phyloP scores from a whole-genome alignment of 2,888 invertebrate species.

The Conus canariensis region DNA sequence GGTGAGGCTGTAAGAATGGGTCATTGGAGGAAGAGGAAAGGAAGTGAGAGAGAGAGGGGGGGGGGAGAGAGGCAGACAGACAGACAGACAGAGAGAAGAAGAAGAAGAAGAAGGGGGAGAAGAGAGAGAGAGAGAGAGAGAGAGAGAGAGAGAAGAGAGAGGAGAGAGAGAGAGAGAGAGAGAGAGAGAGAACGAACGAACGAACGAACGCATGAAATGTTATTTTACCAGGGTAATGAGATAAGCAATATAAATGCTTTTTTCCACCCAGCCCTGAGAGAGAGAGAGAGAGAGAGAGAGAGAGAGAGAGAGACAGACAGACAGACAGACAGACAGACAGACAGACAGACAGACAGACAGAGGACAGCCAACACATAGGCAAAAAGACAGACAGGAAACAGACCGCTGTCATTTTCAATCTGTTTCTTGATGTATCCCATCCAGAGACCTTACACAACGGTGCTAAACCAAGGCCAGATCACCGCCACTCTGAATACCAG shows the following conservation, averaged over 20 bases:
- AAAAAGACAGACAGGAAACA: not conserved
- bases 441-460: not conserved
- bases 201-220: too few relatives aligned
- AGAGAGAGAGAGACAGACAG: constrained; percentile 41
- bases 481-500: too few relatives aligned
- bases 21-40: not conserved
- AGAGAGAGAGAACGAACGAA: too few relatives aligned
- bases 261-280: too few relatives aligned
- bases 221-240: too few relatives aligned
- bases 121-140: not conserved
- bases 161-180: not conserved
- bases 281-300: not conserved
- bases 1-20: too few relatives aligned
- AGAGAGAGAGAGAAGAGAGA: too few relatives aligned
- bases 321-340: constrained; percentile 45
- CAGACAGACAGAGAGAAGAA: not conserved
- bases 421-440: not conserved
- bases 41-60: not conserved
- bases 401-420: not conserved
- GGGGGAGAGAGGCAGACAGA: too few relatives aligned
- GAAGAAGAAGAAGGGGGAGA: not conserved
- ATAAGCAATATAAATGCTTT: too few relatives aligned
- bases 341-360: constrained; percentile 31
- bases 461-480: too few relatives aligned
- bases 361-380: not conserved